Conservation (phyloP, 2,113 vertebrate species). For the Apistogramma diplotaenia region DNA sequence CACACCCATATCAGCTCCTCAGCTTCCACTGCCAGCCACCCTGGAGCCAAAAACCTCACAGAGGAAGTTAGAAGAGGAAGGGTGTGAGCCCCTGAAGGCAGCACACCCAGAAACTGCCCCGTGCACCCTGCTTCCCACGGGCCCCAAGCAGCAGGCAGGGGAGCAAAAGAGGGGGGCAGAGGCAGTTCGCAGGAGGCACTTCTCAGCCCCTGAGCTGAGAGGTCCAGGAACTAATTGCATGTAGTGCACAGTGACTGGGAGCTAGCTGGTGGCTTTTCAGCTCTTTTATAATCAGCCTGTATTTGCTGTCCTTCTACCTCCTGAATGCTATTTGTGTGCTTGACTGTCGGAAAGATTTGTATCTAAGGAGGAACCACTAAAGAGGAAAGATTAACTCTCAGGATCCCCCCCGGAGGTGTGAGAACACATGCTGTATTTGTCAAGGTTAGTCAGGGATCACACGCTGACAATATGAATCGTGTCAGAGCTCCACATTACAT, state of each 20-base stretch:
- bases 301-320: conserved; percentile 62
- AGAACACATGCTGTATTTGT: not conserved
- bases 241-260: not conserved
- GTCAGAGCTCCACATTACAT: not conserved
- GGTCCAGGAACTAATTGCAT: conserved; percentile 18
- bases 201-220: conserved; percentile 67
- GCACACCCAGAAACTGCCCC: not conserved
- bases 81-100: not conserved
- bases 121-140: not conserved
- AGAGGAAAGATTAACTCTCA: conserved; percentile 24
- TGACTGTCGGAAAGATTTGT: not conserved
- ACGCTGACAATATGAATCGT: not conserved
- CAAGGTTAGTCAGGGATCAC: conserved; percentile 10
- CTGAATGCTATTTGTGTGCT: conserved; percentile 23
- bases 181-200: conserved; percentile 62
- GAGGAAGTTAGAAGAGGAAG: not conserved
- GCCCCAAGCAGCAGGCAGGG: not conserved
- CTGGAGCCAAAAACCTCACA: not conserved
- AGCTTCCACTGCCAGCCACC: not conserved
- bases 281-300: conserved; percentile 14
- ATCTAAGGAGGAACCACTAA: not conserved
- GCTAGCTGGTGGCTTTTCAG: not conserved
- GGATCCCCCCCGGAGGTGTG: not conserved
- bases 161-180: not conserved
- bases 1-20: conserved; percentile 57